A percentile compares a stretch with the other conserved stretches of the same genome.
Evolutionary conservation across 2,888 invertebrate species (phyloP).

Genomic region (Acholoe squamosa): DNA sequence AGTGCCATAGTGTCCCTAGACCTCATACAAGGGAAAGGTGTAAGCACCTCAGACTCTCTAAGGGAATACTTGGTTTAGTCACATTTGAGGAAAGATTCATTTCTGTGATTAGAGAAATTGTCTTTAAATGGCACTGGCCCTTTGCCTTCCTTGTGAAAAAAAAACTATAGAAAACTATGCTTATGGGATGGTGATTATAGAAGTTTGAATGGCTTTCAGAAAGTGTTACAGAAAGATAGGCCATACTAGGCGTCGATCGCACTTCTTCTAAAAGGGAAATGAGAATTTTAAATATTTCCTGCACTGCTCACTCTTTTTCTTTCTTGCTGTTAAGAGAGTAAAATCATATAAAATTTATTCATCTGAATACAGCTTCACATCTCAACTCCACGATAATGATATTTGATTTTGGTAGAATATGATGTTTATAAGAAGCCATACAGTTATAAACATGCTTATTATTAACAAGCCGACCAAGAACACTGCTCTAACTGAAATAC

Average conservation of each 20-base stretch:
- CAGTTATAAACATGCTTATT: neutral
- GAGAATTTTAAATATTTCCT: neutral
- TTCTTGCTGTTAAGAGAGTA: neutral
- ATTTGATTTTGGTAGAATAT: no score
- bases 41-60: no score
- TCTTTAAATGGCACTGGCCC: no score
- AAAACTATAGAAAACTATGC: no score
- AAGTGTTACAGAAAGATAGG: neutral
- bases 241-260: neutral
- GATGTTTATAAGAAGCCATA: neutral
- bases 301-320: conserved; percentile 11
- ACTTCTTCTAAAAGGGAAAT: neutral
- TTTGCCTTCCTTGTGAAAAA: no score
- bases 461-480: neutral
- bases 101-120: no score
- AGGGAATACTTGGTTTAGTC: no score
- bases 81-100: no score
- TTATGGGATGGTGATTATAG: neutral
- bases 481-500: conserved; percentile 1
- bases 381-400: neutral
- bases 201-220: neutral
- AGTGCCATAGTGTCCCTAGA: neutral
- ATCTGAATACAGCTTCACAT: neutral
- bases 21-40: no score
- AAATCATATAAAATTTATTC: neutral